Percentiles rank a stretch among this genome's conserved stretches.
Evolutionary conservation across 2,888 invertebrate genomes (phyloP).

Genomic region (Caenorhabditis angaria): DNA sequence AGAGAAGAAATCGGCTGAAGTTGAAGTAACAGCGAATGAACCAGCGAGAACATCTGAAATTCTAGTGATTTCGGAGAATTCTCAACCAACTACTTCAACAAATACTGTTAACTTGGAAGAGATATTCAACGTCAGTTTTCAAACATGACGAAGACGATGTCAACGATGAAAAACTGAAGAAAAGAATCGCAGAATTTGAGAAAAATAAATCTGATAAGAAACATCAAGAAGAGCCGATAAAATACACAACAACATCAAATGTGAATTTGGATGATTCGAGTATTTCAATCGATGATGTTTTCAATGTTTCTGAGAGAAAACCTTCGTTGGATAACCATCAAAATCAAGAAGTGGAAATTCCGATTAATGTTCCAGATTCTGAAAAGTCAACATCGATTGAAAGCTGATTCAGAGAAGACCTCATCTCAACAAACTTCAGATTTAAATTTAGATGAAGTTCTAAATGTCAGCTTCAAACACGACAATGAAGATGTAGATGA

Average conservation of each 20-base stretch:
- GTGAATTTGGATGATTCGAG: constrained; percentile 6
- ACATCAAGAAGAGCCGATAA: background rate
- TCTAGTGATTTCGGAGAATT: background rate
- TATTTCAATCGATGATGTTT: constrained; percentile 16
- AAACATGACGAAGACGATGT: background rate
- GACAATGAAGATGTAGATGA: background rate
- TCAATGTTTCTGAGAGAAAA: background rate
- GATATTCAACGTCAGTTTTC: constrained; percentile 6
- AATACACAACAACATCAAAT: background rate
- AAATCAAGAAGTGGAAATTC: too few species aligned
- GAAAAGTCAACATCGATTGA: background rate
- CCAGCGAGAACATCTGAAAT: background rate
- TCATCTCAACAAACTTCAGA: constrained; percentile 7
- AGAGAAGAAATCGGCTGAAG: background rate
- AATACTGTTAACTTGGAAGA: constrained; percentile 14
- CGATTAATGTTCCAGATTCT: background rate
- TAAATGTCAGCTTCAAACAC: constrained; percentile 7
- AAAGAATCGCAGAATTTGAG: constrained; percentile 20
- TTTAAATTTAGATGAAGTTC: constrained; percentile 18
- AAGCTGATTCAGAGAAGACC: background rate
- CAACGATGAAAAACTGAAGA: background rate
- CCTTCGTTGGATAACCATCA: too few species aligned
- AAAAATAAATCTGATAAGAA: constrained; percentile 9
- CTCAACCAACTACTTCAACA: background rate
- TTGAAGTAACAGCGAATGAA: constrained; percentile 10